These are phyloP conservation scores for Neuroscelio doddi DNA, from an alignment of 2,888 invertebrate genomes.

Conservation along the genomic window DNA sequence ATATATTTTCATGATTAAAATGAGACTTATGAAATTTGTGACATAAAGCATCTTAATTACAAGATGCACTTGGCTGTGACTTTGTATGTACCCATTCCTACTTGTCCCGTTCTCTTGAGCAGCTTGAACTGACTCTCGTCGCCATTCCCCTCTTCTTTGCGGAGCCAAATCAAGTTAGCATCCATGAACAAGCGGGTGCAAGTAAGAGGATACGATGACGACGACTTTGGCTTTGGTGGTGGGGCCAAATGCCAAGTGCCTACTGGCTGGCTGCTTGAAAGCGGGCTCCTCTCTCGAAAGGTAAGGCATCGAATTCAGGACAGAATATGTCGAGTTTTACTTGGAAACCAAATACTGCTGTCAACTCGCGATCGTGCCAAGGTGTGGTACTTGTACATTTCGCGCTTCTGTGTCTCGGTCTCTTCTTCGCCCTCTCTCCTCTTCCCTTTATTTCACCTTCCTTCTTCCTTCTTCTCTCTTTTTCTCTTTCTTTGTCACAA, in stretches of 20 bases:
- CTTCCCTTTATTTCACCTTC: conserved; percentile 22
- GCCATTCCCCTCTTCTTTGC: conserved; percentile 1
- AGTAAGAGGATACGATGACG: conserved; percentile 39
- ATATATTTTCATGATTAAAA: too few species aligned
- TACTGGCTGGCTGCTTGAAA: conserved; percentile 9
- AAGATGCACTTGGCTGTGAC: conserved; percentile 1
- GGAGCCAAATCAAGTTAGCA: conserved; percentile 11
- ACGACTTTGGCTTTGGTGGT: conserved; percentile 6
- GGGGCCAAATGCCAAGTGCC: conserved; percentile 14
- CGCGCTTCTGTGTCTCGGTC: conserved; percentile 31
- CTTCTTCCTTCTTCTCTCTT: conserved; percentile 31
- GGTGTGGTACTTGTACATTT: conserved; percentile 58
- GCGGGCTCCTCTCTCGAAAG: conserved; percentile 43
- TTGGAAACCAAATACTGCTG: conserved; percentile 52
- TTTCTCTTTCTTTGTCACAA: background rate
- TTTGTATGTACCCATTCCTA: conserved; percentile 3
- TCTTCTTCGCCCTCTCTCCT: conserved; percentile 21
- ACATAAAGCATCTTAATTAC: background rate
- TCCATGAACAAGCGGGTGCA: conserved; percentile 36
- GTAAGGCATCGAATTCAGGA: conserved; percentile 61
- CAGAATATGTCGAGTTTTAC: conserved; percentile 56
- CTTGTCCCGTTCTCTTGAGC: conserved; percentile 10
- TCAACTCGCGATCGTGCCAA: conserved; percentile 56
- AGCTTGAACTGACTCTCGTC: background rate
- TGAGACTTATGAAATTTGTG: conserved; percentile 4